These are phyloP conservation scores for Prosopocoilus inquinatus DNA, from an alignment of 2,888 invertebrate genomes.

Conservation along the genomic window DNA sequence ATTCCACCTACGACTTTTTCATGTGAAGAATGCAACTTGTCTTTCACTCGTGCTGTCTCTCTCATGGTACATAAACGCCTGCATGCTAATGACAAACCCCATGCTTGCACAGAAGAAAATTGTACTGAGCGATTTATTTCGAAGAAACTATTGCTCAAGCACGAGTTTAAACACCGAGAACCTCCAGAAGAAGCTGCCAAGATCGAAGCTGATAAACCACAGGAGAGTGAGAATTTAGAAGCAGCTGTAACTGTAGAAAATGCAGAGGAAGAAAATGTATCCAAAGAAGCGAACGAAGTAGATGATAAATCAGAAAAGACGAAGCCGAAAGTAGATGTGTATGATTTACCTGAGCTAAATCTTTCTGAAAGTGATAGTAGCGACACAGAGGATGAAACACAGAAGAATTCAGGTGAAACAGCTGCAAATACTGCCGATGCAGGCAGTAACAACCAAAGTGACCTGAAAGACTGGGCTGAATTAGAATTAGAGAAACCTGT, in stretches of 20 bases:
- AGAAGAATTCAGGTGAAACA: not conserved
- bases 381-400: slow-evolving; percentile 57
- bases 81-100: slow-evolving; percentile 66
- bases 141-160: slow-evolving; percentile 72
- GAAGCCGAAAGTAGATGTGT: slow-evolving; percentile 60
- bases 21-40: slow-evolving; percentile 78
- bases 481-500: slow-evolving; percentile 58
- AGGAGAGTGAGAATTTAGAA: slow-evolving; percentile 34
- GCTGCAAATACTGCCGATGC: not conserved
- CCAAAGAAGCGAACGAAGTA: slow-evolving; percentile 42
- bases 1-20: slow-evolving; percentile 74
- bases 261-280: slow-evolving; percentile 46
- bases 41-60: slow-evolving; percentile 73
- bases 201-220: slow-evolving; percentile 32
- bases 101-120: slow-evolving; percentile 67
- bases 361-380: slow-evolving; percentile 81
- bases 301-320: slow-evolving; percentile 32
- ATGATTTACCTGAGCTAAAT: slow-evolving; percentile 77
- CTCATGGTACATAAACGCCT: slow-evolving; percentile 82
- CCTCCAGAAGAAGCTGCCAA: slow-evolving; percentile 36
- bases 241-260: slow-evolving; percentile 32
- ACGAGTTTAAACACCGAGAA: slow-evolving; percentile 62
- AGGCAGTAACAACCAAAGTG: not conserved
- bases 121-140: slow-evolving; percentile 81
- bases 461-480: slow-evolving; percentile 6